These are phyloP conservation scores for Dascyllus trimaculatus DNA, from an alignment of 2,113 vertebrate genomes.

Conservation along the genomic window DNA sequence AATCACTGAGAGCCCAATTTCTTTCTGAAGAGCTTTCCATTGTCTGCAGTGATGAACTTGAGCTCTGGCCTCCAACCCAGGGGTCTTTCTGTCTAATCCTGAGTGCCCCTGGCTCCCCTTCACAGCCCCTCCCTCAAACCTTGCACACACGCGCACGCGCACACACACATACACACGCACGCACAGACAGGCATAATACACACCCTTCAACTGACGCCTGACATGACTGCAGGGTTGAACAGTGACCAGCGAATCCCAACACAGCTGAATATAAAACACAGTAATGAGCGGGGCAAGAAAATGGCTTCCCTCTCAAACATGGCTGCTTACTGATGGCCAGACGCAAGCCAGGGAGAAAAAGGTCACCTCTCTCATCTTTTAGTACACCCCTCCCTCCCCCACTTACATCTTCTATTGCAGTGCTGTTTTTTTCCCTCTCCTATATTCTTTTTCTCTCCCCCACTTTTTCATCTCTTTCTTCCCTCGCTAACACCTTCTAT, in stretches of 20 bases:
- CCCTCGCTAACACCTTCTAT: slow-evolving; percentile 64
- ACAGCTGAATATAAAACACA: slow-evolving; percentile 82
- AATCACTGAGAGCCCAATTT: slow-evolving; percentile 70
- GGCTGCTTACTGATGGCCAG: slow-evolving; percentile 79
- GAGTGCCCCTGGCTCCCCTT: slow-evolving; percentile 57
- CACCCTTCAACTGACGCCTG: slow-evolving; percentile 76
- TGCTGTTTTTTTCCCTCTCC: neutral
- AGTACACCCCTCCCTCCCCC: slow-evolving; percentile 33
- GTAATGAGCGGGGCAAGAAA: slow-evolving; percentile 84
- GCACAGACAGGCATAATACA: slow-evolving; percentile 35
- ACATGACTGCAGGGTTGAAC: slow-evolving; percentile 75
- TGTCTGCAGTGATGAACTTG: slow-evolving; percentile 86
- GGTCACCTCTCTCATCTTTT: slow-evolving; percentile 79
- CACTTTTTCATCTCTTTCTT: slow-evolving; percentile 56
- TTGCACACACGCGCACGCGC: slow-evolving; percentile 31
- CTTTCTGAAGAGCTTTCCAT: slow-evolving; percentile 83
- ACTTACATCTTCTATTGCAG: slow-evolving; percentile 33
- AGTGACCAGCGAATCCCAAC: slow-evolving; percentile 78
- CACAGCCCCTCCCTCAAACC: slow-evolving; percentile 52
- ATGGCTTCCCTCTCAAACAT: slow-evolving; percentile 84
- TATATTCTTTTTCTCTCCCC: slow-evolving; percentile 16
- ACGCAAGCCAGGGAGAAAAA: slow-evolving; percentile 73
- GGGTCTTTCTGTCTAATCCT: slow-evolving; percentile 82
- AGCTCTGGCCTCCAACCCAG: slow-evolving; percentile 83
- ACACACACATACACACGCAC: slow-evolving; percentile 1